Evolutionary conservation across 2,888 invertebrate genomes (phyloP), one percentile per base, ranked within the genome.

Genomic region (Gymnoscelis rufifasciata): DNA sequence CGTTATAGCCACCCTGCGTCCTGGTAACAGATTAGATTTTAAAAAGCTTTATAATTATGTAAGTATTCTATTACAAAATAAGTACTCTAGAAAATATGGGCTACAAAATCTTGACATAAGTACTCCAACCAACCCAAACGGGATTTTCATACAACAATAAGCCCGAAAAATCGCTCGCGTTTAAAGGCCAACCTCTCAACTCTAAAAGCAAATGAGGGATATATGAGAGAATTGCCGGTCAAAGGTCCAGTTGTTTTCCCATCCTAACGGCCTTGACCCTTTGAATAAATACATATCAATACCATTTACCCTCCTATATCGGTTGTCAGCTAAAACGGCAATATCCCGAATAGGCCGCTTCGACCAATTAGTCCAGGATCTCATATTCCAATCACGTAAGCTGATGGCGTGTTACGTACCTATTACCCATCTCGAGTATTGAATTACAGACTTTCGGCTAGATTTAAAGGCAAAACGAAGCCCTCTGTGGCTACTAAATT

Each of bases 351-450:
- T 47, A 41, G 50, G 51, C 35, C 51, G 38, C 58, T 62, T 65
- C 52, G 56, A 58, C 54, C 66, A 72, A 71, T 72, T 71, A 71
- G 62, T 62, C 47, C 46, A 47, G 56, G 57, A 57, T 64, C 62
- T 60, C 61, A 60, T 64, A 73, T 69, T 69, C 76, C 51, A 60
- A 62, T 63, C 78, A 77, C 80, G 78, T 74, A 66, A 59, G 33
- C 64, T 62, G 54, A 62, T 68, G 64, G 64, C 63, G 60, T 66
- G 69, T 68, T 68, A 69, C 66, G 64, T 62, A 61, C 57, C 41
- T 59, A 64, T 63, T 64, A 67, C 63, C 66, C 61, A 60, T 66
- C 55, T 56, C 48, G 61, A 52, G 55, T 62, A 71, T 70, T 71
- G 66, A 70, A 68, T 74, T 69, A 70, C 65, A 54, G 64, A 5